Percentiles rank a stretch among this genome's conserved stretches.
Evolutionary conservation across 2,797 vertebrate species (phyloP).

Genomic region (Lates japonicus): DNA sequence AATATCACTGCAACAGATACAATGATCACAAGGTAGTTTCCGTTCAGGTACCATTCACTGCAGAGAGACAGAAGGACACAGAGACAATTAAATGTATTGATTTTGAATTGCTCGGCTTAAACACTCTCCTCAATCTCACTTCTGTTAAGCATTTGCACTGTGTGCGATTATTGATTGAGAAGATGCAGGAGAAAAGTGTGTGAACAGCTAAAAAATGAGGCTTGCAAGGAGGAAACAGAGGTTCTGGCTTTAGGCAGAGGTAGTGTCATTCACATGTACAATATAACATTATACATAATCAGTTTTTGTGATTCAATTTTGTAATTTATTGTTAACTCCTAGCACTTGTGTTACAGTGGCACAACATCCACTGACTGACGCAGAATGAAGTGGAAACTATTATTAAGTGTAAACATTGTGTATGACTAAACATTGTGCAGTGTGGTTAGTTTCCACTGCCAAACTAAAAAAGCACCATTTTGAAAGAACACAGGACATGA

Average conservation of each 20-base stretch:
- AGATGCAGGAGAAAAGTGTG: background rate
- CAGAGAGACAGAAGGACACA: slow-evolving; percentile 51
- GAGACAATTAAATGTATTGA: slow-evolving; percentile 43
- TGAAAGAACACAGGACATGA: background rate
- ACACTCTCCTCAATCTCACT: slow-evolving; percentile 27
- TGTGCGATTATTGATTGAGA: slow-evolving; percentile 36
- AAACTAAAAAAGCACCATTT: background rate
- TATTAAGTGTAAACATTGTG: background rate
- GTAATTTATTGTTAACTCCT: background rate
- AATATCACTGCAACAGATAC: slow-evolving; percentile 92
- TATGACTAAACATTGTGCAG: background rate
- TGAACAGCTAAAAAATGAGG: background rate
- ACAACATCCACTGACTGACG: background rate
- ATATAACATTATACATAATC: background rate
- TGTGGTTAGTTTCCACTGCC: background rate
- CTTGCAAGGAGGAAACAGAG: background rate
- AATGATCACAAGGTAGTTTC: slow-evolving; percentile 97
- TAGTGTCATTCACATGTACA: background rate
- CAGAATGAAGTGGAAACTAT: background rate
- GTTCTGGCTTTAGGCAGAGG: background rate
- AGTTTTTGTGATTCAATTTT: background rate
- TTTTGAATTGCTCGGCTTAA: slow-evolving; percentile 36
- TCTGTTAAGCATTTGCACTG: slow-evolving; percentile 14
- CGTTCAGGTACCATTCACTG: slow-evolving; percentile 97
- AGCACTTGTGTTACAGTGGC: background rate